Base-by-base conservation (phyloP, 2,797 vertebrate species). In the Protosalanx chinensis region DNA sequence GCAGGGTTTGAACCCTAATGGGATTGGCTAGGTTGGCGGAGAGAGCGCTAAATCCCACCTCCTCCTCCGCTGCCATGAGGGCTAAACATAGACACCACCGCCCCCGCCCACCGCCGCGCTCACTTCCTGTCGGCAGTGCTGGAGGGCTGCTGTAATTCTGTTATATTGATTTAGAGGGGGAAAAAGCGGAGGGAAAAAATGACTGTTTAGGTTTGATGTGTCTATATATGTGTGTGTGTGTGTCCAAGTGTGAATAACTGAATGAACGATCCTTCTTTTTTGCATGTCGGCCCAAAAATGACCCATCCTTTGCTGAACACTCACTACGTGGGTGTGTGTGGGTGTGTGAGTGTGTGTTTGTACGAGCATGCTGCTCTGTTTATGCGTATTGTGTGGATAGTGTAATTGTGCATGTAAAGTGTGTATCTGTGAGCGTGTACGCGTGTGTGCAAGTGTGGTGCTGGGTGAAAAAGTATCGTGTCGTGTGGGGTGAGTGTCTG, bases 1-100 rank as follows among this genome's bases (percentile, higher is more conserved):
- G 81, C 79, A 91, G 67, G 87, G 87, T 81, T 80, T 87, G 72
- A 81, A 51, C 33, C 61, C 72, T 91, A 92, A 93, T 87, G 78
- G 82, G 81, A 91, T 90, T 88, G 87, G 90, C 72, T 68, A 63
- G 74, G 63, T 37, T 57, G 5, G 58, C 27, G 16, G 13, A 3
- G 57, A 37, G 20, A 53, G 33, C 58, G 30, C 35, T n/a, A 20
- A n/a, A 18, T 23, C 60, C 20, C 41, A 16, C 29, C 53, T 58
- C 56, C 23, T 58, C 5, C n/a, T 68, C 29, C 33, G 66, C 35
- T 35, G 72, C 65, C 71, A 74, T 70, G 41, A 29, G 65, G 64
- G 64, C 70, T 20, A 58, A 76, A 67, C 67, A 69, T 53, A 73
- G 67, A 68, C 37, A 63, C 67, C 63, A 80, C 72, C 49, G 12